Conservation (phyloP, 2,113 vertebrate species). For the Toxostoma redivivum region DNA sequence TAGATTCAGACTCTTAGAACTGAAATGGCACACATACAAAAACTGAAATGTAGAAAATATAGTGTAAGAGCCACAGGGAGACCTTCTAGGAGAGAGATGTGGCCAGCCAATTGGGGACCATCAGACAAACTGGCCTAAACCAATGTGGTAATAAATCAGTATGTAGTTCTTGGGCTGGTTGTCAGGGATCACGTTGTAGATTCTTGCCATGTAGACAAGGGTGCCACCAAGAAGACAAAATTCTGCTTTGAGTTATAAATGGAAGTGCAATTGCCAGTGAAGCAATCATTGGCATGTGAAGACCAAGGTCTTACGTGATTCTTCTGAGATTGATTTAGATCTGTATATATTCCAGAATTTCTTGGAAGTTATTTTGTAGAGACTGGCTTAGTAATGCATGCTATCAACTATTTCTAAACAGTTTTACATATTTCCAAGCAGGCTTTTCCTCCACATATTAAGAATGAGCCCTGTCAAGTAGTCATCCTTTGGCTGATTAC, state of each 20-base stretch:
- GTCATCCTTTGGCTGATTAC: conserved; percentile 34
- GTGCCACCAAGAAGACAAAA: not conserved
- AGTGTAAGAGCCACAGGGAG: not conserved
- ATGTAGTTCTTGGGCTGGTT: not conserved
- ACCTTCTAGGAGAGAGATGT: not conserved
- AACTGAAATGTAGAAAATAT: not conserved
- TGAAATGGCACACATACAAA: not conserved
- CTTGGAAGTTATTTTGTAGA: not conserved
- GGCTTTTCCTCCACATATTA: not conserved
- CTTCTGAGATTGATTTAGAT: not conserved
- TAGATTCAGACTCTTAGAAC: fast-evolving
- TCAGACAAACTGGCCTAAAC: not conserved
- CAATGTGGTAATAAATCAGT: not conserved
- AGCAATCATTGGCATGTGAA: not conserved
- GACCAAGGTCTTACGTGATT: not conserved
- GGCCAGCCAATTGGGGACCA: fast-evolving
- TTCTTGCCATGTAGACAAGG: not conserved
- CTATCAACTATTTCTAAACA: not conserved
- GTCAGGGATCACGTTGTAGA: not conserved
- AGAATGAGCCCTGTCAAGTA: conserved; percentile 36
- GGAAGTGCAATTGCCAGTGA: not conserved
- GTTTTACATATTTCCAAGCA: not conserved
- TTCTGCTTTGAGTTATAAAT: not conserved
- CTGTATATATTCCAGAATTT: not conserved
- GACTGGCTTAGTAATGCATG: not conserved